phyloP scores from a whole-genome alignment of 2,888 invertebrate genomes.

The Cenopis cana region DNA sequence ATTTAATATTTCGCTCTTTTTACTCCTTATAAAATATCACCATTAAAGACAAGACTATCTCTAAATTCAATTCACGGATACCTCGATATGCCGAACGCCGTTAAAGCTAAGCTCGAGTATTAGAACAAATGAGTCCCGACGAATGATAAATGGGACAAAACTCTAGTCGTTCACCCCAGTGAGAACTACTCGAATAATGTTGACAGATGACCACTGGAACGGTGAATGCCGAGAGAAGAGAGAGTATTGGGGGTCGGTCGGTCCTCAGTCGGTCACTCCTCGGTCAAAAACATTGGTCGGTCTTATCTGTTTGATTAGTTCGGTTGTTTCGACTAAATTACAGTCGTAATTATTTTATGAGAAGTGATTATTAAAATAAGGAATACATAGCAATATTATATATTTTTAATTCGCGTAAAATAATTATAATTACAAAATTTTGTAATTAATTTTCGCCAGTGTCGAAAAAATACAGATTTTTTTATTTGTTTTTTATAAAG shows the following conservation, averaged over 20 bases:
- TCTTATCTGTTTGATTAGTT: slow-evolving; percentile 34
- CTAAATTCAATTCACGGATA: slow-evolving; percentile 24
- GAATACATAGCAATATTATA: no score
- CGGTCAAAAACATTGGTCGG: slow-evolving; percentile 21
- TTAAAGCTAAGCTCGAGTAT: slow-evolving; percentile 37
- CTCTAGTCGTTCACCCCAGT: slow-evolving; percentile 39
- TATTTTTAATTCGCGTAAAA: no score
- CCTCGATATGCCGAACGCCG: slow-evolving; percentile 25
- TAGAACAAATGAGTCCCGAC: slow-evolving; percentile 47
- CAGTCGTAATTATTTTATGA: neutral
- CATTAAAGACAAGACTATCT: neutral
- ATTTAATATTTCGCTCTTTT: neutral
- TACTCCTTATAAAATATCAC: neutral
- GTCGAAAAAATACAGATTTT: no score
- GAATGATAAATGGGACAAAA: slow-evolving; percentile 48
- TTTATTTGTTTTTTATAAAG: no score
- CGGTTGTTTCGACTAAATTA: neutral
- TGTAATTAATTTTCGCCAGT: no score
- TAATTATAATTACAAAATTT: no score
- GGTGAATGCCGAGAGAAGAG: slow-evolving; percentile 47
- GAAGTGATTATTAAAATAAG: no score
- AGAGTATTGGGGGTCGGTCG: slow-evolving; percentile 11
- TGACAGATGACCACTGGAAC: slow-evolving; percentile 46
- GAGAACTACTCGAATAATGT: slow-evolving; percentile 43
- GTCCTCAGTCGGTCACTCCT: slow-evolving; percentile 6